These are phyloP conservation scores for Zygothrica quintamaculata DNA, from an alignment of 2,888 invertebrate species.

Conservation along the genomic window DNA sequence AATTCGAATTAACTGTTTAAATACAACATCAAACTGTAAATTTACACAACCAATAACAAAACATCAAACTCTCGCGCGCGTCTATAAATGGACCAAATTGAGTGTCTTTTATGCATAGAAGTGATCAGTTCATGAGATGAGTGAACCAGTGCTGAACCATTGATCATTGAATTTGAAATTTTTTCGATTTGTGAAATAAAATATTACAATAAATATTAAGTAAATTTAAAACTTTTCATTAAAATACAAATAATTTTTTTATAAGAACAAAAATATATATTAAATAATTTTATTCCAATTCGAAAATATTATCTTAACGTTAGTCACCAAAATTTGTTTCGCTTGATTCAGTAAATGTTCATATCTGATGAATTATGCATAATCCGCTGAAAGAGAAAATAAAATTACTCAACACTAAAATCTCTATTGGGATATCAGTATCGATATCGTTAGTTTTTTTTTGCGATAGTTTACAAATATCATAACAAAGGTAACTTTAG, in stretches of 20 bases:
- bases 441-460: not conserved
- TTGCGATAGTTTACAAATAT: slow-evolving; percentile 8
- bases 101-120: not conserved
- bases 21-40: not conserved
- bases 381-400: no score
- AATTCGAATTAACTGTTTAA: slow-evolving; percentile 50
- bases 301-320: no score
- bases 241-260: no score
- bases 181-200: no score
- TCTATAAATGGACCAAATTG: not conserved
- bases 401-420: slow-evolving; percentile 10
- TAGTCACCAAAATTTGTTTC: no score
- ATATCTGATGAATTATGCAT: no score
- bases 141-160: not conserved
- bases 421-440: not conserved
- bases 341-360: no score
- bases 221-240: no score
- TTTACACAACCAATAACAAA: slow-evolving; percentile 11
- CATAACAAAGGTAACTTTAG: slow-evolving; percentile 22
- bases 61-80: slow-evolving; percentile 43
- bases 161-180: not conserved
- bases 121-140: slow-evolving; percentile 7
- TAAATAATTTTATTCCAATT: no score
- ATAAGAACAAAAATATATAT: no score
- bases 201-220: no score